Evolutionary conservation across 1,140 invertebrate genomes (phyloP).

Genomic region (Chrysopa pallens): DNA sequence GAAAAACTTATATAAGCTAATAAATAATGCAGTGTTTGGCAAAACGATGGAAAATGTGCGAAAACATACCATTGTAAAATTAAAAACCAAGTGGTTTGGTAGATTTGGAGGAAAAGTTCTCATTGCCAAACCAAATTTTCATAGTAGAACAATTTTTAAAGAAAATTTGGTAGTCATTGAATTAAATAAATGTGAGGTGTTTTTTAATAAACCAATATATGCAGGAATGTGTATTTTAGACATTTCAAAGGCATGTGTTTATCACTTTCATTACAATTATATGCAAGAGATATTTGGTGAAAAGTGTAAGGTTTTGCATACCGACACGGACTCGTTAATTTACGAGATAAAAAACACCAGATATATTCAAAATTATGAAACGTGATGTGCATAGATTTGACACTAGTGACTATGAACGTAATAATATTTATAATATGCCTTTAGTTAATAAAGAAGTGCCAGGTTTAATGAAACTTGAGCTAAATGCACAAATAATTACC

Average conservation of each 20-base stretch:
- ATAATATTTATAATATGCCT: conserved; percentile 9
- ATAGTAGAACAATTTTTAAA: too few species aligned
- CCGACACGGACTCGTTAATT: conserved; percentile 4
- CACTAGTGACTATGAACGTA: conserved; percentile 4
- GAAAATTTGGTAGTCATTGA: too few species aligned
- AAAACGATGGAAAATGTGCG: too few species aligned
- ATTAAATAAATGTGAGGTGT: too few species aligned
- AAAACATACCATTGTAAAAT: too few species aligned
- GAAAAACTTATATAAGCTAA: conserved; percentile 1
- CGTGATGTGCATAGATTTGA: not conserved
- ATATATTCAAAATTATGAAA: conserved; percentile 4
- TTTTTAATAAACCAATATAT: conserved; percentile 1
- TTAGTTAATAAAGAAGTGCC: conserved; percentile 23
- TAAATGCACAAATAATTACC: conserved; percentile 14
- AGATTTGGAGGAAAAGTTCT: too few species aligned
- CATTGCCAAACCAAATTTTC: too few species aligned
- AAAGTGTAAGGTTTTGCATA: conserved; percentile 4
- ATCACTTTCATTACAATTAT: conserved; percentile 6
- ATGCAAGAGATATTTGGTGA: conserved; percentile 1
- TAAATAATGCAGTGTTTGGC: not conserved
- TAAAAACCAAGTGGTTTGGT: too few species aligned
- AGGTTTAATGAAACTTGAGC: conserved; percentile 29
- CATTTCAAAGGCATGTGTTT: conserved; percentile 5
- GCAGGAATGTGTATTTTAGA: not conserved
- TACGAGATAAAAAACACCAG: conserved; percentile 2